These are phyloP conservation scores for Oncorhynchus masou DNA, from an alignment of 2,113 vertebrate genomes.

Conservation along the genomic window DNA sequence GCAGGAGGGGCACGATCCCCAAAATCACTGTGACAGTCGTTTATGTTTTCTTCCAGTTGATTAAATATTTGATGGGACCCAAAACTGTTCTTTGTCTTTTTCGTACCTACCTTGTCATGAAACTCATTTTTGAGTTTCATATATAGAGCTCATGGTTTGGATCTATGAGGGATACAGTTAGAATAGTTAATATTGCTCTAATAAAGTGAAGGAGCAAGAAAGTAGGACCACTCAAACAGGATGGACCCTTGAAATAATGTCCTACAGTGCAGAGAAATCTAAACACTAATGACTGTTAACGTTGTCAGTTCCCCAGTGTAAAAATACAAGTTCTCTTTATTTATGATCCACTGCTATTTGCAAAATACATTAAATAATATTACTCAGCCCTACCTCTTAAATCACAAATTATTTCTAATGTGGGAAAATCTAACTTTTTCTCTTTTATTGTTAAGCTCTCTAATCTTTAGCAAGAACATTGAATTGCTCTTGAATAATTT, in stretches of 20 bases:
- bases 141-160: too few species aligned
- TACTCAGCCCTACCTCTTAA: background rate
- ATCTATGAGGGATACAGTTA: too few species aligned
- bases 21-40: too few species aligned
- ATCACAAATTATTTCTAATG: slow-evolving; percentile 3
- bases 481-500: slow-evolving; percentile 9
- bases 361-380: background rate
- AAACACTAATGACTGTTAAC: background rate
- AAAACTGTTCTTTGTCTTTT: slow-evolving; percentile 13
- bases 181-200: too few species aligned
- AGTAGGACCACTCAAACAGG: too few species aligned
- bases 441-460: background rate
- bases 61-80: slow-evolving; percentile 28
- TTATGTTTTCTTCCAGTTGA: slow-evolving; percentile 35
- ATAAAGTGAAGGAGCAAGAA: too few species aligned
- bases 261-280: background rate
- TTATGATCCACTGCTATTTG: background rate
- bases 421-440: background rate
- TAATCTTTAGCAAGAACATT: background rate
- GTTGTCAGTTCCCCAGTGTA: background rate
- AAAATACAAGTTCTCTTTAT: background rate
- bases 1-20: too few species aligned
- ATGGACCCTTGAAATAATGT: too few species aligned
- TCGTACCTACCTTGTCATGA: too few species aligned
- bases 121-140: too few species aligned